Conservation (phyloP, 2,888 invertebrate genomes). For the Chymomyza fuscimana region DNA sequence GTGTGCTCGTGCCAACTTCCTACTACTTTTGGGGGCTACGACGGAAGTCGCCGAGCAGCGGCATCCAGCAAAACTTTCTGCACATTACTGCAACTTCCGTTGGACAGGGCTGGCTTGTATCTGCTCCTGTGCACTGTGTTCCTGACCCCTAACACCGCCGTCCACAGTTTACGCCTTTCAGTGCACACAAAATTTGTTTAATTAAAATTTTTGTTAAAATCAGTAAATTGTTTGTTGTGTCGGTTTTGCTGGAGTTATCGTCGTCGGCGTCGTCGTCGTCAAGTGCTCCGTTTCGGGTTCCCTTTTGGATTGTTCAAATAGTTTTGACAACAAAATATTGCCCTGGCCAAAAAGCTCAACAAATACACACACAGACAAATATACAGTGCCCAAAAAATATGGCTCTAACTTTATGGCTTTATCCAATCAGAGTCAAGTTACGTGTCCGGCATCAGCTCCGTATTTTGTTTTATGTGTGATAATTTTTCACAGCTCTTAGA, state of each 20-base stretch:
- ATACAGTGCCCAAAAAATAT: background rate
- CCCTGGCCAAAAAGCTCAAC: background rate
- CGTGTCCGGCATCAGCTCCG: background rate
- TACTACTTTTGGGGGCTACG: conserved; percentile 35
- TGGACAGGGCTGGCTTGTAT: conserved; percentile 18
- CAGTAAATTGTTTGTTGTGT: conserved; percentile 68
- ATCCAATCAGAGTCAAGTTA: background rate
- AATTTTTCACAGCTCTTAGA: background rate
- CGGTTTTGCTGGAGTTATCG: conserved; percentile 25
- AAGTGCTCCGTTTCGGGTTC: conserved; percentile 4
- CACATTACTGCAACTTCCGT: conserved; percentile 60
- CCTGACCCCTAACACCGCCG: background rate
- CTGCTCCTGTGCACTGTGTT: conserved; percentile 22
- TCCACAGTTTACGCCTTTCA: background rate
- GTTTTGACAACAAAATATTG: conserved; percentile 59
- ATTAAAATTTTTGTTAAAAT: conserved; percentile 73
- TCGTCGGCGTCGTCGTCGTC: conserved; percentile 12
- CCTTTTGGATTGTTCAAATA: conserved; percentile 44
- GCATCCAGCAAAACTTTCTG: conserved; percentile 64
- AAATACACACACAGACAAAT: background rate
- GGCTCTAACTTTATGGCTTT: conserved; percentile 26
- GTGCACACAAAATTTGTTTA: conserved; percentile 67
- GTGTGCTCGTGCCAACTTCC: conserved; percentile 62
- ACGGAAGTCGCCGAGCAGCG: conserved; percentile 25
- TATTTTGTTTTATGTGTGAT: background rate